These are phyloP conservation scores for Hydropsyche tenuis DNA, from an alignment of 1,140 invertebrate genomes.

Conservation along the genomic window DNA sequence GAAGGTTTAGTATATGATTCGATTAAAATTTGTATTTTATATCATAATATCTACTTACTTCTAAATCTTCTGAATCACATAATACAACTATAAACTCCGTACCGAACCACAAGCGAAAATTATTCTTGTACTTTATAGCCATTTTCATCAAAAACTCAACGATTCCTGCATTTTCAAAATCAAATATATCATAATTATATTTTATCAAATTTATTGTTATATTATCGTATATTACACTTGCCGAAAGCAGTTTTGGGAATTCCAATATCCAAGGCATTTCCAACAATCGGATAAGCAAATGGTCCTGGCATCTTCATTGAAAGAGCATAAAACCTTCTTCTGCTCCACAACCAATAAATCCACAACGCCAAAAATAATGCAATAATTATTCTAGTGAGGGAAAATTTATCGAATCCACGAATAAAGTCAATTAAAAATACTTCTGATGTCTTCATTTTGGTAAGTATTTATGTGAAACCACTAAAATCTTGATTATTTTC, in stretches of 20 bases:
- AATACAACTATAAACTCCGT: constrained; percentile 1
- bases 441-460: too few relatives aligned
- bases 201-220: too few relatives aligned
- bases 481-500: too few relatives aligned
- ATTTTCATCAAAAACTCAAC: background rate
- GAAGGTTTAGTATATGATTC: background rate
- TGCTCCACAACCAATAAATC: constrained; percentile 54
- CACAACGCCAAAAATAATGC: constrained; percentile 42
- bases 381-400: too few relatives aligned
- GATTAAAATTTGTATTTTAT: background rate
- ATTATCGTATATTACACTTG: background rate
- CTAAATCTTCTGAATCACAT: constrained; percentile 19
- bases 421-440: too few relatives aligned
- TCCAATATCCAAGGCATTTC: constrained; percentile 44
- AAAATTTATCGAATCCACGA: too few relatives aligned
- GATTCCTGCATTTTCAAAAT: background rate
- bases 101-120: background rate
- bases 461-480: too few relatives aligned
- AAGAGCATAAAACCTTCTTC: constrained; percentile 52
- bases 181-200: too few relatives aligned
- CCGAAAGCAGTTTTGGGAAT: background rate
- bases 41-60: background rate
- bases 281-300: constrained; percentile 53
- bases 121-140: background rate
- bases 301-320: constrained; percentile 53